Base-by-base conservation (phyloP, 2,888 invertebrate species). In the Malthinus flaveolus region DNA sequence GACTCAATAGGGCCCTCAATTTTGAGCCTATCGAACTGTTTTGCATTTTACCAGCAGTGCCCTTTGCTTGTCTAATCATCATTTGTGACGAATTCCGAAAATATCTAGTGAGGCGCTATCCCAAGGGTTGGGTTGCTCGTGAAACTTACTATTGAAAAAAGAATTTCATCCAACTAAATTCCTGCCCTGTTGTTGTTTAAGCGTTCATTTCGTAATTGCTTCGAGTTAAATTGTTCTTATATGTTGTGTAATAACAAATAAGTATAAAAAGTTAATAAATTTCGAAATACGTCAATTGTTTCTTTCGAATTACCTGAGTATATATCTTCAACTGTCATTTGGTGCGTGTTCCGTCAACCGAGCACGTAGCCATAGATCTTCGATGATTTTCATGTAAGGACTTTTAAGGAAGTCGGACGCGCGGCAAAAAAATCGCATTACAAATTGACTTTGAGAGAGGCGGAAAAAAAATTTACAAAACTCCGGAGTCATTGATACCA, bases 21-120 rank as follows among this genome's bases (percentile, higher is more conserved):
- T 89, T 90, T 62, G 87, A 86, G 73, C 82, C 86, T 0, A 75
- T 91, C 45, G 74, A 83, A 47, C 83, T 85, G 77, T 78, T 83
- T 36, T 85, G 88, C 80, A 88, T 91, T 82, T 78, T 90, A 64
- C 84, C 88, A 5, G 85, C 89, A 1, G 52, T 87, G 9, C 92
- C 93, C 4, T 93, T 89, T 75, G 86, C 87, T 64, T 52, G 90
- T 32, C 77, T 89, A 7, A 92, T 93, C 78, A 84, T 93, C 65
- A 67, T 86, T 8, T 87, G 85, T 62, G 93, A 93, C 71, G 93
- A 93, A 77, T 58, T 84, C 7, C 82, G 93, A 61, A 86, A 89
- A 66, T 87, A 82, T 67, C 78, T 90, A 63, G 83, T 93, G 34
- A 82, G 92, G 62, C 83, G 82, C 61, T 82, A 84, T 70, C 83